Evolutionary conservation across 2,888 invertebrate genomes (phyloP).

Genomic region (Chrysolina haemoptera): DNA sequence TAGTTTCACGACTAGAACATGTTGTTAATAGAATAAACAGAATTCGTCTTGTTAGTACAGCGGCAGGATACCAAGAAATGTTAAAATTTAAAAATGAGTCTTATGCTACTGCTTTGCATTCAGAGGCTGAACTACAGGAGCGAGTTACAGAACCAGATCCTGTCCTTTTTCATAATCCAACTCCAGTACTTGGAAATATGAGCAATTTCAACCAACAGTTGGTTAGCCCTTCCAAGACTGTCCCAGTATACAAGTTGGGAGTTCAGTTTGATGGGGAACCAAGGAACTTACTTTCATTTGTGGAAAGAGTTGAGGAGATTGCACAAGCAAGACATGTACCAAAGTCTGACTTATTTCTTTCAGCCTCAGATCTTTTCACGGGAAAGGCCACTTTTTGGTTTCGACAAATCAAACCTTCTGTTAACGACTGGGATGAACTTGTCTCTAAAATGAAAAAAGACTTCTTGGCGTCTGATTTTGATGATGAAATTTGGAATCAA

Average conservation of each 20-base stretch:
- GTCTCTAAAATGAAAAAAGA: slow-evolving; percentile 12
- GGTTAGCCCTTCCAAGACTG: too few species aligned
- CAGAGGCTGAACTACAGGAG: slow-evolving; percentile 4
- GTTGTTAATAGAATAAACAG: not conserved
- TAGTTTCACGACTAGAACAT: not conserved
- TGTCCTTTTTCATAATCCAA: not conserved
- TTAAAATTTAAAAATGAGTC: slow-evolving; percentile 17
- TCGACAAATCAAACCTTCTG: slow-evolving; percentile 5
- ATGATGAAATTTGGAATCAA: slow-evolving; percentile 34
- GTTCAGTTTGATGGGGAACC: slow-evolving; percentile 18
- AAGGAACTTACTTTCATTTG: not conserved
- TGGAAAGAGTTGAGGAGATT: slow-evolving; percentile 16
- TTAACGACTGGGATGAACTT: slow-evolving; percentile 15
- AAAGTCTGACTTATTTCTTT: not conserved
- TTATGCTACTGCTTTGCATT: slow-evolving; percentile 1
- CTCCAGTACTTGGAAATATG: not conserved
- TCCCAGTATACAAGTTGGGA: slow-evolving; percentile 14
- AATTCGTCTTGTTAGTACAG: not conserved
- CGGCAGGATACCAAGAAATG: not conserved
- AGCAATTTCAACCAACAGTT: not conserved
- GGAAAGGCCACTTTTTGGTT: slow-evolving; percentile 23
- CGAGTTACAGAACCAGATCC: not conserved
- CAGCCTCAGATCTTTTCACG: slow-evolving; percentile 18
- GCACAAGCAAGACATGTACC: slow-evolving; percentile 3
- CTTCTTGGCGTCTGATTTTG: slow-evolving; percentile 27